Conservation (phyloP, 2,113 vertebrate genomes). For the Gopherus flavomarginatus region DNA sequence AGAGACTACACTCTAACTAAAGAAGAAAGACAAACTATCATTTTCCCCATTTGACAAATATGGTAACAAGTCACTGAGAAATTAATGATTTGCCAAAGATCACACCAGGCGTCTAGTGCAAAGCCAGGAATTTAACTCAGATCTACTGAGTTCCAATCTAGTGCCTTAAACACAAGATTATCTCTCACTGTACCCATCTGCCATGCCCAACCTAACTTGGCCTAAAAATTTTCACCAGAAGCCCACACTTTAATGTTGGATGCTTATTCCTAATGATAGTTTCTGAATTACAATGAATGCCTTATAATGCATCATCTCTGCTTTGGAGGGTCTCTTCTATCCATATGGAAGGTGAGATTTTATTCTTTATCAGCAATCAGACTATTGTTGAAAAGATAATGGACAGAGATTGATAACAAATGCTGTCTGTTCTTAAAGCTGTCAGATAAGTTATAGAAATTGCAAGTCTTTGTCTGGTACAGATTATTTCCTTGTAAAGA, state of each 20-base stretch:
- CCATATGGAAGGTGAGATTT: constrained; percentile 10
- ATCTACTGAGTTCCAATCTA: not conserved
- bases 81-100: not conserved
- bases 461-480: not conserved
- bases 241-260: constrained; percentile 36
- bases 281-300: not conserved
- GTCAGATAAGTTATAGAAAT: not conserved
- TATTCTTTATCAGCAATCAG: not conserved
- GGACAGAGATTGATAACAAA: not conserved
- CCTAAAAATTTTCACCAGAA: not conserved
- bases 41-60: not conserved
- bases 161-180: not conserved
- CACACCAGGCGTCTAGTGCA: not conserved
- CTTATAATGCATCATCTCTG: not conserved
- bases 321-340: constrained; percentile 44
- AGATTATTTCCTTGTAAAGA: not conserved
- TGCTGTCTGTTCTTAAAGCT: not conserved
- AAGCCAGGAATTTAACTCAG: not conserved
- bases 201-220: rapidly evolving
- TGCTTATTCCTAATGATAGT: constrained; percentile 35
- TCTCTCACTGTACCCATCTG: not conserved
- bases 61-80: not conserved
- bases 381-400: not conserved
- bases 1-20: not conserved
- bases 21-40: not conserved